Evolutionary conservation across 2,797 vertebrate species (phyloP).

Genomic region (Acanthurus lineatus): DNA sequence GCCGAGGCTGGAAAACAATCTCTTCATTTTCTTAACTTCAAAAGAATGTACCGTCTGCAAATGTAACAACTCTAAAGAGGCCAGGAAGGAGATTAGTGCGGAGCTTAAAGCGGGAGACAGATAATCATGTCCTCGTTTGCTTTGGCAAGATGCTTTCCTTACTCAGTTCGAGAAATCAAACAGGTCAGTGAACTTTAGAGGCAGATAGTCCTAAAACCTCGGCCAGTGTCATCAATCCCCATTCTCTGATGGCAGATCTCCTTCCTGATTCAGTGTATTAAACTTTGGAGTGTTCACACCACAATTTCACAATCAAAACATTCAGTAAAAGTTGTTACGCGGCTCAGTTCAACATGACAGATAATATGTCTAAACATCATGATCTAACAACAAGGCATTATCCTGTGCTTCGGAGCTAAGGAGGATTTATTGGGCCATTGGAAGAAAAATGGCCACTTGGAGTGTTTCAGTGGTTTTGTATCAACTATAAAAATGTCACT

Average conservation of each 20-base stretch:
- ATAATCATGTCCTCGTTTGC: conserved; percentile 66
- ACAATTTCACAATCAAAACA: conserved; percentile 17
- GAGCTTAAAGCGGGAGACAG: conserved; percentile 61
- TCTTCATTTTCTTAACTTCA: conserved; percentile 59
- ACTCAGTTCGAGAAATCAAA: conserved; percentile 58
- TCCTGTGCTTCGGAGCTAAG: conserved; percentile 18
- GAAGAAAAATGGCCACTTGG: conserved; percentile 1
- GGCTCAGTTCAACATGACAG: conserved; percentile 41
- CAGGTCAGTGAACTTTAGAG: conserved; percentile 52
- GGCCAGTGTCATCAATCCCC: conserved; percentile 46
- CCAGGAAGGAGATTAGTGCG: conserved; percentile 63
- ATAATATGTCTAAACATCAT: conserved; percentile 23
- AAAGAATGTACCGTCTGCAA: conserved; percentile 54
- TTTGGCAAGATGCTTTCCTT: conserved; percentile 51
- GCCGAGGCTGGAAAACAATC: conserved; percentile 50
- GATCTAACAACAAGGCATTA: conserved; percentile 28
- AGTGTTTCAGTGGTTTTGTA: too few relatives aligned
- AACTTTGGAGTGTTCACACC: conserved; percentile 3
- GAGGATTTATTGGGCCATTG: conserved; percentile 24
- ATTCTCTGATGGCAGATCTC: conserved; percentile 34
- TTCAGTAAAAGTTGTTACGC: conserved; percentile 26
- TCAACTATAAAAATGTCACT: too few relatives aligned
- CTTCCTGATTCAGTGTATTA: conserved; percentile 20
- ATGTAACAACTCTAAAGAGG: conserved; percentile 47
- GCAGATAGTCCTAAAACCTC: conserved; percentile 32